Base-by-base conservation (phyloP, 2,113 vertebrate species). In the Girardinichthys multiradiatus region DNA sequence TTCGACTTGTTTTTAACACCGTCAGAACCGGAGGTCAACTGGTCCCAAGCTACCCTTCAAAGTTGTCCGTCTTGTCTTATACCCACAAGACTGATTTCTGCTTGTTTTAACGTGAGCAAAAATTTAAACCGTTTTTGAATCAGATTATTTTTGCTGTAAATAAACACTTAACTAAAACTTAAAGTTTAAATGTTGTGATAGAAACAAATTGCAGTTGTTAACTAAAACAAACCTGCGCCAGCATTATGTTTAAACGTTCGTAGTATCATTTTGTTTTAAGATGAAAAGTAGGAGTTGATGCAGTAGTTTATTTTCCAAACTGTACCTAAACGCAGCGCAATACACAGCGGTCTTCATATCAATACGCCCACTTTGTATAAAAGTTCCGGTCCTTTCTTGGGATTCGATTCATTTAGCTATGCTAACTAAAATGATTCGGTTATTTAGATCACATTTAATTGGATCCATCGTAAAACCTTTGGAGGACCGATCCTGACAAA, bases 261-360 rank as follows among this genome's bases (percentile, higher is more conserved):
- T 19, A 17, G 19, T 21, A 48, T 48, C 48, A n/a, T 24, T 54
- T 54, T 54, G 48, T 54, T n/a, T 54, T n/a, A n/a, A n/a, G 48
- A n/a, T n/a, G 21, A 7, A 54, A 11, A 24, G 48, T 54, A 54
- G 48, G 48, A n/a, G 24, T 54, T 54, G 24, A 24, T 54, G 0
- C 24, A 3, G 48, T 54, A 54, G 1, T 54, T 54, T 54, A 19
- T 2, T 31, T 57, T 72, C 74, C 39, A 67, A 30, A 37, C 28
- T 28, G 65, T 7, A 0, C 6, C 0, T 77, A 64, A 90, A 86
- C 31, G 81, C 79, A 64, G 26, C 88, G 24, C 21, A 12, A 7
- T 1, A 45, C 79, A 88, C 76, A 65, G 83, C 83, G 77, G 79
- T 77, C 63, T 71, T 51, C 64, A 17, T 33, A 81, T 67, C 15